These are phyloP conservation scores for Plecturocebus donacophilus DNA, from an alignment of 2,113 vertebrate species.

Conservation along the genomic window DNA sequence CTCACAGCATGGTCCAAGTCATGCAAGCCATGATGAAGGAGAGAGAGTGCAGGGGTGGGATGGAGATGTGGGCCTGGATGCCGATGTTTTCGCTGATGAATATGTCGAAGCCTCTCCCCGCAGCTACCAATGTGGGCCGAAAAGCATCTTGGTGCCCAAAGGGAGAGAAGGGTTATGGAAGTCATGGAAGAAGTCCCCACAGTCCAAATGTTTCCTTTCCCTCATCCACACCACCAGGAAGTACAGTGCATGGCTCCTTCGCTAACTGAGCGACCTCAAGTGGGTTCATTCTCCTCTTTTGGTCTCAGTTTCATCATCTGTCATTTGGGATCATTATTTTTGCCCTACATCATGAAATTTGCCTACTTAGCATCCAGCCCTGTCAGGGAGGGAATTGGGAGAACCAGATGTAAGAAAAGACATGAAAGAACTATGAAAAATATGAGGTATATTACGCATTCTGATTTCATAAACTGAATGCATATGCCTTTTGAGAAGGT, in stretches of 20 bases:
- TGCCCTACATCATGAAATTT: not conserved
- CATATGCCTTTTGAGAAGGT: not conserved
- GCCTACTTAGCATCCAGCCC: not conserved
- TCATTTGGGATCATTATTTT: not conserved
- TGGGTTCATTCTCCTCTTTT: not conserved
- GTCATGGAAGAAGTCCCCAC: not conserved
- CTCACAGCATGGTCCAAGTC: not conserved
- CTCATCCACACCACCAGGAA: not conserved
- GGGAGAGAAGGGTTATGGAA: not conserved
- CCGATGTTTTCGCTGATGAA: not conserved
- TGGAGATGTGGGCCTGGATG: accelerated
- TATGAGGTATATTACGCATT: not conserved
- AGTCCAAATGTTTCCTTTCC: accelerated
- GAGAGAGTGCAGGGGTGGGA: not conserved
- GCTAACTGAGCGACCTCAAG: not conserved
- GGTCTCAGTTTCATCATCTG: not conserved
- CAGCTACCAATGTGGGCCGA: accelerated
- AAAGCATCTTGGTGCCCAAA: not conserved
- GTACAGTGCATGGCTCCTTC: not conserved
- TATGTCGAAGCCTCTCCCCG: not conserved
- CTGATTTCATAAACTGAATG: not conserved
- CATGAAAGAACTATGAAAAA: not conserved
- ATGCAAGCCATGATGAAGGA: not conserved
- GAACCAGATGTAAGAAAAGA: not conserved
- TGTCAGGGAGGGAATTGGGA: not conserved